Base-by-base conservation (phyloP, 2,797 vertebrate species). In the Mus spretus region DNA sequence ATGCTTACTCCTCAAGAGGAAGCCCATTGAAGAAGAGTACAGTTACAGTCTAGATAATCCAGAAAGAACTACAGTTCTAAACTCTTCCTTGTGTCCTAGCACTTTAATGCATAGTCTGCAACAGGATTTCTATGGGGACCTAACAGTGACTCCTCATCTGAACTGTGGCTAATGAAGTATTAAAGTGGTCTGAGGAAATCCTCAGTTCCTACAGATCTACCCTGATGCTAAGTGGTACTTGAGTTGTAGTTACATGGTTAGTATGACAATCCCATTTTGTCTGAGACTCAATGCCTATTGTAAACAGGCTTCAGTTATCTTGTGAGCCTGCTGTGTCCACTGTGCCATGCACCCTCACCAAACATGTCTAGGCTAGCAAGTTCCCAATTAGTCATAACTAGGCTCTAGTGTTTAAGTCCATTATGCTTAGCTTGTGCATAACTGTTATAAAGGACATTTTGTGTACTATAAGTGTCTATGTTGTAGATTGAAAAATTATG, bases 401-500 rank as follows among this genome's bases (percentile, higher is more conserved):
- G 86, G 75, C 85, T 84, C 85, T 34, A 79, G 0, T 53, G 57
- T 89, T 31, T 63, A 93, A 96, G 93, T 82, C 79, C 61, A 80
- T 2, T 82, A 44, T 34, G 89, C 89, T 80, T 95, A 93, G 96
- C 93, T 85, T 98, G 83, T 97, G 96, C 83, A 72, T 97, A 92
- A 57, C 63, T 95, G 67, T 97, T 67, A 93, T 96, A 97, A 98
- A 98, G 50, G 96, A 96, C 98, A 97, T 97, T 82, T 61, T 98
- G 88, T 98, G 97, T 98, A 97, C 83, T 94, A 5, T 91, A 67
- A 67, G 89, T 96, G 86, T 96, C 83, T 59, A 4, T 82, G 75
- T 94, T 96, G 4, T 97, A 96, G 78, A 55, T 93, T 95, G 96
- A 88, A 82, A 97, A 93, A 75, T 96, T 91, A 87, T 91, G 50